Conservation (phyloP, 2,888 invertebrate genomes). For the Amphipyra berbera region DNA sequence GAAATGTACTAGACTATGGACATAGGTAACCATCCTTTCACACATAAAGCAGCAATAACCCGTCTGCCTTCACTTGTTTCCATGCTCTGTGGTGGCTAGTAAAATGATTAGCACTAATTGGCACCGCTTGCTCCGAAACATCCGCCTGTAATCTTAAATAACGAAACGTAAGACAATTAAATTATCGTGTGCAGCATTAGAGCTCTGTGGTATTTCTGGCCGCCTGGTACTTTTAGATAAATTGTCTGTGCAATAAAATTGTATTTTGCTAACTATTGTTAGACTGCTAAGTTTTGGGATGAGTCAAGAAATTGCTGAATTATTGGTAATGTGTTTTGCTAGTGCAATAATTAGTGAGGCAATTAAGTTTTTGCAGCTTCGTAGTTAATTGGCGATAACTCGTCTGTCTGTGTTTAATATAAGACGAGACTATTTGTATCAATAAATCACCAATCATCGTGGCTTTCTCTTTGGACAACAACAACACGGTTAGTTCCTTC, state of each 20-base stretch:
- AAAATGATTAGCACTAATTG: conserved; percentile 23
- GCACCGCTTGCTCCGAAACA: conserved; percentile 21
- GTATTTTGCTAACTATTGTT: conserved; percentile 22
- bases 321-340: neutral
- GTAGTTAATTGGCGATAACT: too few species aligned
- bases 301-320: neutral
- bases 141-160: conserved; percentile 29
- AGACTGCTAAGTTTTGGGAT: neutral
- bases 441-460: too few species aligned
- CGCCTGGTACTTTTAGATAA: conserved; percentile 6
- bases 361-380: too few species aligned
- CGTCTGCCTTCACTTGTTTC: neutral
- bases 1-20: too few species aligned
- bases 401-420: too few species aligned
- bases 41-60: too few species aligned
- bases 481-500: too few species aligned
- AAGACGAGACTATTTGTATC: too few species aligned
- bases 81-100: conserved; percentile 17
- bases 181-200: conserved; percentile 22
- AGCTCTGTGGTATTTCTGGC: conserved; percentile 31
- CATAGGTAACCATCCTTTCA: neutral
- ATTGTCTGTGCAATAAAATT: conserved; percentile 20
- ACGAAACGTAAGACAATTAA: conserved; percentile 40
- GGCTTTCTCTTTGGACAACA: too few species aligned
- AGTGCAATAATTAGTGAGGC: neutral